Base-by-base conservation (phyloP, 30 jellyfish, hydroid and myxozoan genomes). In the Turritopsis rubra region DNA sequence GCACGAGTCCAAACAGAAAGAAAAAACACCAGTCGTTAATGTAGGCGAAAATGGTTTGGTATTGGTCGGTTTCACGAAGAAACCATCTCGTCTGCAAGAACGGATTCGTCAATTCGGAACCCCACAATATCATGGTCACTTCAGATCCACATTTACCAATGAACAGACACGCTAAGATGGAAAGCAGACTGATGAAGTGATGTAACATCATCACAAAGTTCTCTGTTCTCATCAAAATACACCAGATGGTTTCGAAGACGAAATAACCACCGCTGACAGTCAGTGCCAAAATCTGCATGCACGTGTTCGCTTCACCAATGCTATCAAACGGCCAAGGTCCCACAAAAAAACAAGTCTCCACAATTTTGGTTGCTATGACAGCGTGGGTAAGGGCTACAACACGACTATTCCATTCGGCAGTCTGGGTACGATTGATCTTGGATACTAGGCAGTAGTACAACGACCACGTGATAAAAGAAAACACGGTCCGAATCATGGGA, bases 81-180 rank as follows among this genome's bases (percentile, higher is more conserved):
- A 92, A 92, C 98, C 98, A 92, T 1, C 98, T 84, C 0, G 81
- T 80, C 68, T 92, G 98, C 66, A 92, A 73, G 75, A 92, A 92
- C 28, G 98, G 96, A 74, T 92, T 92, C 13, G 98, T 84, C 21
- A 92, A 79, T 75, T 92, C 98, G 28, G 98, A 85, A 27, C 98
- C 98, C 96, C 96, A 88, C 9, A 86, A 82, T 16, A 95, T 88
- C 26, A 73, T 73, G 22, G 84, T 26, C 27, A 92, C 92, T 72
- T 92, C 98, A 5, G 98, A 79, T n/a, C 95, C 98, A 66, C 96
- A 92, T 65, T 81, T 84, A 22, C 83, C 80, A 81, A 88, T 29
- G 30, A 18, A 41, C 54, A 85, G 65, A 52, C 98, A 92, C 53
- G 89, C 87, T 66, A 85, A 83, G 83, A 92, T 72, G 54, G 93